Percentiles rank a stretch among this genome's conserved stretches.
These are phyloP conservation scores for Himalopsyche japonica DNA, from an alignment of 2,888 invertebrate genomes.

Conservation along the genomic window DNA sequence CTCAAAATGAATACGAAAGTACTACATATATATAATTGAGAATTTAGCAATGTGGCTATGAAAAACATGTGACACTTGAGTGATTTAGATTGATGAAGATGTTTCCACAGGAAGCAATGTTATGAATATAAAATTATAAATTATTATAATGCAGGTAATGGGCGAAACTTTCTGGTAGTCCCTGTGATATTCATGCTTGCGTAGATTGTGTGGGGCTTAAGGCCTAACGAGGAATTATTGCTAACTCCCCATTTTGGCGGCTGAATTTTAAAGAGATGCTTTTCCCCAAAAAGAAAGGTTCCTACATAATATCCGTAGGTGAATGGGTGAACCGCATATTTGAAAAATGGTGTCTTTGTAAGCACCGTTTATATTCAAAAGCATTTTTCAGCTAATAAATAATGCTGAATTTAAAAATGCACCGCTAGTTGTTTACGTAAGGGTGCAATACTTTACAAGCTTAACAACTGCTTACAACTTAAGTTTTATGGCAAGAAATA, in stretches of 20 bases:
- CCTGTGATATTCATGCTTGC: neutral
- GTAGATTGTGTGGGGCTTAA: constrained; percentile 8
- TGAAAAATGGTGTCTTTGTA: neutral
- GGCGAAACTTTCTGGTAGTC: neutral
- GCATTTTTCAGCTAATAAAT: neutral
- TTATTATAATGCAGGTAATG: neutral
- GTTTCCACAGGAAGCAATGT: no score
- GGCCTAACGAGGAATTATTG: constrained; percentile 29
- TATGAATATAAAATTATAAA: no score
- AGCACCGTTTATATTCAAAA: neutral
- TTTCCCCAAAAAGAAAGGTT: neutral
- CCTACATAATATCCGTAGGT: neutral
- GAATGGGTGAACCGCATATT: neutral
- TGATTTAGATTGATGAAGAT: no score
- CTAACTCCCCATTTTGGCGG: constrained; percentile 3
- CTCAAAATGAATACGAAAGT: no score
- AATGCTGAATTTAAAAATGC: neutral
- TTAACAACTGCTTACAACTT: neutral
- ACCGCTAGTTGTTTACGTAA: neutral
- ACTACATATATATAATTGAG: no score
- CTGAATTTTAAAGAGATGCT: neutral
- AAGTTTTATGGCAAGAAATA: neutral
- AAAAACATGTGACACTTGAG: no score
- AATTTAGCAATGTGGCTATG: no score
- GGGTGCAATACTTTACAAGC: neutral